These are phyloP conservation scores for Tinamus major DNA, from an alignment of 2,797 vertebrate genomes.

Conservation along the genomic window DNA sequence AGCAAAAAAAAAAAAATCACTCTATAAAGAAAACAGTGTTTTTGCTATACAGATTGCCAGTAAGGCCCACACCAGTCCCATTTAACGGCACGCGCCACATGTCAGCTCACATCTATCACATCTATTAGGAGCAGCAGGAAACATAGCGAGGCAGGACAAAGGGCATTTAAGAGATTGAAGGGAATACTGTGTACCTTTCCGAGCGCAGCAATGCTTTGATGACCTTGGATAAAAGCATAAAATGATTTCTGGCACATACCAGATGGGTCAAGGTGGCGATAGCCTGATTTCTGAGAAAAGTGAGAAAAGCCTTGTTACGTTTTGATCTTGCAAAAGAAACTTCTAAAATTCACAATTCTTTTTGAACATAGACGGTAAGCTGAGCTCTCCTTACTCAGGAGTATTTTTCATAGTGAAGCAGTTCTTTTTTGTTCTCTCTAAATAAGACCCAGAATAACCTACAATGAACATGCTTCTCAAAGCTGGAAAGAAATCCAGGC, in stretches of 20 bases:
- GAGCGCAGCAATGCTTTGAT: not conserved
- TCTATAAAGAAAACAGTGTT: not conserved
- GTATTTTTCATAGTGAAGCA: not conserved
- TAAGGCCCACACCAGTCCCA: not conserved
- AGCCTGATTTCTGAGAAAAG: not conserved
- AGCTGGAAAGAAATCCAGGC: not conserved
- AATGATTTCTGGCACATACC: not conserved
- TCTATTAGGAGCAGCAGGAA: not conserved
- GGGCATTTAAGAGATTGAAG: not conserved
- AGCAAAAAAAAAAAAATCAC: not conserved
- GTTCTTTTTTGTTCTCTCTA: not conserved
- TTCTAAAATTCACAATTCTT: not conserved
- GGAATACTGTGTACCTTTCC: fast-evolving
- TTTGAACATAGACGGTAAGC: not conserved
- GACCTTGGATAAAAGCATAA: slow-evolving; percentile 1
- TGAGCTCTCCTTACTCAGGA: not conserved
- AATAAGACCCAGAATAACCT: not conserved
- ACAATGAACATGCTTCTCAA: not conserved
- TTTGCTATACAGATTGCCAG: fast-evolving
- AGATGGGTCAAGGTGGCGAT: not conserved
- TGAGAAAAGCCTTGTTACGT: not conserved
- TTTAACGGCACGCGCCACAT: not conserved
- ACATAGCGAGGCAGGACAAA: not conserved
- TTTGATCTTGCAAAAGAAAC: not conserved
- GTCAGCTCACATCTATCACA: not conserved